These are phyloP conservation scores for Dicrurus megarhynchus DNA, from an alignment of 2,113 vertebrate species.

Conservation along the genomic window DNA sequence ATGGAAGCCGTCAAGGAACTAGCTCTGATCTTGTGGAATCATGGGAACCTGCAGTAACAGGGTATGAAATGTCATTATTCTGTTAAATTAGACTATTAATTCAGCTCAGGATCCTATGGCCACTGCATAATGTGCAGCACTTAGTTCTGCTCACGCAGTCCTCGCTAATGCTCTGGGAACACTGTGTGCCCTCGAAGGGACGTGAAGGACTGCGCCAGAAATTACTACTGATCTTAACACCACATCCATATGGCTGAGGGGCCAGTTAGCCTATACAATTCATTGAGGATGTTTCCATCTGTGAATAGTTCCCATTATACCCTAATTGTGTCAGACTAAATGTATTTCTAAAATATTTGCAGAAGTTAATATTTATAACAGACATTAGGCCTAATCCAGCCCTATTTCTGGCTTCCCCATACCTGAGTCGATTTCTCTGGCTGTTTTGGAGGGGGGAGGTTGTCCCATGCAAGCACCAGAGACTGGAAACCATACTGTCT, in stretches of 20 bases:
- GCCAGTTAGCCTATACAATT: conserved; percentile 47
- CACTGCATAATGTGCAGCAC: conserved; percentile 46
- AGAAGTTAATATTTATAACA: conserved; percentile 34
- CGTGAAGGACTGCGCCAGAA: conserved; percentile 38
- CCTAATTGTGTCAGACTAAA: conserved; percentile 56
- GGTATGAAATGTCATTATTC: conserved; percentile 30
- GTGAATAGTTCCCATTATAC: conserved; percentile 61
- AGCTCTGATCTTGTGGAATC: not conserved
- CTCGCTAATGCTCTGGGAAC: conserved; percentile 46
- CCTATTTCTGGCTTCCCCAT: not conserved
- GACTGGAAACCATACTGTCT: not conserved
- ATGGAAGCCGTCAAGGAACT: not conserved
- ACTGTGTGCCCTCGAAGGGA: conserved; percentile 21
- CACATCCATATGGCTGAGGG: conserved; percentile 45
- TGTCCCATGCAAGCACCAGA: not conserved
- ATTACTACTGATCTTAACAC: conserved; percentile 56
- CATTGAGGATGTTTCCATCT: conserved; percentile 59
- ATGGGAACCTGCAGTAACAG: not conserved
- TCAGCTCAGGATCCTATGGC: conserved; percentile 14
- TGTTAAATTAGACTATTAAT: conserved; percentile 58
- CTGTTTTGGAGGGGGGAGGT: not conserved
- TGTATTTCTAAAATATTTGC: conserved; percentile 59
- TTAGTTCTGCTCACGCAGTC: conserved; percentile 58
- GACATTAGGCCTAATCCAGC: not conserved
- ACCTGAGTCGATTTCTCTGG: not conserved